Percentiles rank a stretch among this genome's conserved stretches.
These are phyloP conservation scores for Prosapia bicincta DNA, from an alignment of 2,888 invertebrate species.

Conservation along the genomic window DNA sequence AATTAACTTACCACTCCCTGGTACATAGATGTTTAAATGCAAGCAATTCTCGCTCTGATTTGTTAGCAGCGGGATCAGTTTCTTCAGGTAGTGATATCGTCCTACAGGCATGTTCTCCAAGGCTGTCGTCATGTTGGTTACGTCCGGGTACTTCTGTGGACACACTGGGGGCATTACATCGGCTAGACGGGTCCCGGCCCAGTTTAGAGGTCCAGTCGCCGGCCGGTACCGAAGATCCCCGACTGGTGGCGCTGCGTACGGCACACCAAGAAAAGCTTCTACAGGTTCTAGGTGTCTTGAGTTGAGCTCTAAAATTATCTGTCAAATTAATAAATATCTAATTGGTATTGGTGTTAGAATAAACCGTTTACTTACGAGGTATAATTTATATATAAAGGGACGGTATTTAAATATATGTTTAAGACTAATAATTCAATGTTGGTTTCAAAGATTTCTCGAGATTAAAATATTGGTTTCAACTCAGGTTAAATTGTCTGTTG, in stretches of 20 bases:
- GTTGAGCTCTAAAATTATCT: conserved; percentile 59
- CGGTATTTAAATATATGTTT: no score
- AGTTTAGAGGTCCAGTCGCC: conserved; percentile 58
- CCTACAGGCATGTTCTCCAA: conserved; percentile 68
- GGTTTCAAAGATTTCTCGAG: no score
- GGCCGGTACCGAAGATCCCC: conserved; percentile 62
- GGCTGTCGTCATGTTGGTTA: conserved; percentile 61
- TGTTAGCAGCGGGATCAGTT: conserved; percentile 64
- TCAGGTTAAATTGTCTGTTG: no score
- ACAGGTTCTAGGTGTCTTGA: conserved; percentile 51
- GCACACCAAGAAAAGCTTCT: conserved; percentile 81
- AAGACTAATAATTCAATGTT: no score
- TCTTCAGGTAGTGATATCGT: conserved; percentile 68
- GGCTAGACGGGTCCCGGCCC: conserved; percentile 71
- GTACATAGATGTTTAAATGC: conserved; percentile 84
- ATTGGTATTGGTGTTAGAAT: no score
- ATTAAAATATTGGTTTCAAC: no score
- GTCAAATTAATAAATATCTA: conserved; percentile 6
- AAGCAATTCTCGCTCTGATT: conserved; percentile 91
- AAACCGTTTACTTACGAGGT: no score
- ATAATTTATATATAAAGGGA: no score
- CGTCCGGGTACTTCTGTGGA: conserved; percentile 63
- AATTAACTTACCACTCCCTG: conserved; percentile 81
- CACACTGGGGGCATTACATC: conserved; percentile 75
- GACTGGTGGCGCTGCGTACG: conserved; percentile 73